Percentiles rank a stretch among this genome's conserved stretches.
phyloP scores from a whole-genome alignment of 2,113 vertebrate genomes.

The cat (Felis catus) region F.catus_Fca126_mat1.0 CM031412.1:148912501-148913000 shows the following conservation, averaged over 20 bases:
- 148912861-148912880: not conserved
- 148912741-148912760: not conserved
- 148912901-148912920: not conserved
- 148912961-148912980: not conserved
- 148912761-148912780: not conserved
- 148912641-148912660: slow-evolving; percentile 19
- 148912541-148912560: not conserved
- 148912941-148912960: not conserved
- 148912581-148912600: not conserved
- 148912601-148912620: rapidly evolving
- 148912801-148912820: not conserved
- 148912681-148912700: not conserved
- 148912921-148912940: not conserved
- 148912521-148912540: not conserved
- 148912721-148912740: not conserved
- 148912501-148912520: not conserved
- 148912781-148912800: not conserved
- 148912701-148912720: not conserved
- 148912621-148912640: not conserved
- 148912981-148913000: not conserved
- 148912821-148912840: not conserved
- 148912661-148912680: not conserved
- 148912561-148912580: not conserved
- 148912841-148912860: not conserved
- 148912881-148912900: not conserved